phyloP scores from a whole-genome alignment of 2,888 invertebrate genomes.

The Prenolepis imparis region DNA sequence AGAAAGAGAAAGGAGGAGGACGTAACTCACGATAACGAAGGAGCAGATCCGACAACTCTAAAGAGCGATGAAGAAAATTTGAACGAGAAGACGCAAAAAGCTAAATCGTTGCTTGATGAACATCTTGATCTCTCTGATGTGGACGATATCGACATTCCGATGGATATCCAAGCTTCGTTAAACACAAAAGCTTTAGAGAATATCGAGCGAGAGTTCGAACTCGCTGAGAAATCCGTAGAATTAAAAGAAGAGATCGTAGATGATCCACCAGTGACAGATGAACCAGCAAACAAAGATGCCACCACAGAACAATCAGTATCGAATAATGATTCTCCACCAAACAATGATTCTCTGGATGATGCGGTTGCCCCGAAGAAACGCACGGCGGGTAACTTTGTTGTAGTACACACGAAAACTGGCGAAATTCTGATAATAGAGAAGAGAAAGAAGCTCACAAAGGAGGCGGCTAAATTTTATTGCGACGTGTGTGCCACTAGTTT shows the following conservation, averaged over 20 bases:
- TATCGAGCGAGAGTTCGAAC: not conserved
- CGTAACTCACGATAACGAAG: constrained; percentile 46
- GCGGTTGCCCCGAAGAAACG: constrained; percentile 77
- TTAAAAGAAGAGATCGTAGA: not conserved
- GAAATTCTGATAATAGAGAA: constrained; percentile 84
- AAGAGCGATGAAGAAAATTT: constrained; percentile 52
- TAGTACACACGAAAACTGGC: constrained; percentile 83
- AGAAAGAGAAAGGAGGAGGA: constrained; percentile 67
- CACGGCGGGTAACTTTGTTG: constrained; percentile 81
- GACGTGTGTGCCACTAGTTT: constrained; percentile 84
- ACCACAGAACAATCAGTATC: not conserved
- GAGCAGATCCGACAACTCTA: constrained; percentile 59
- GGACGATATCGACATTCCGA: constrained; percentile 63
- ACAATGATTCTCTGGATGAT: constrained; percentile 67
- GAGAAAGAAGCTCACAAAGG: constrained; percentile 84
- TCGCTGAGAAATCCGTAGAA: not conserved
- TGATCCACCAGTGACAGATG: not conserved
- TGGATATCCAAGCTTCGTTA: constrained; percentile 56
- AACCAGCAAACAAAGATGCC: constrained; percentile 9
- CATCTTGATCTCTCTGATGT: constrained; percentile 65
- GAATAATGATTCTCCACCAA: too few species aligned
- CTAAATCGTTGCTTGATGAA: constrained; percentile 69
- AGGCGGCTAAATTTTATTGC: constrained; percentile 83
- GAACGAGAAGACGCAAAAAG: constrained; percentile 69
- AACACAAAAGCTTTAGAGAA: constrained; percentile 14